A percentile compares a stretch with the other conserved stretches of the same genome.
phyloP scores from a whole-genome alignment of 92 coral and sea anemone species.

The Metridium senile region DNA sequence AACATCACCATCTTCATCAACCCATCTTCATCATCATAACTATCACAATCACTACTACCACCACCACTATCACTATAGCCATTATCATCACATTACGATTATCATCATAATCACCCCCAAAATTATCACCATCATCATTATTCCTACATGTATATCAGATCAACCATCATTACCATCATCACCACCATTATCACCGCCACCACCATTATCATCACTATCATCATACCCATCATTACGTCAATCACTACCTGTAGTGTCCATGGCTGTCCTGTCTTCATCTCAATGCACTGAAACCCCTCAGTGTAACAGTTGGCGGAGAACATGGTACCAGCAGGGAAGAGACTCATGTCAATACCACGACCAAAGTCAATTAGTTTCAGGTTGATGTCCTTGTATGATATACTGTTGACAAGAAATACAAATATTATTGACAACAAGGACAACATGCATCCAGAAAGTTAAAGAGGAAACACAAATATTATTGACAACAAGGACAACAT shows the following conservation, averaged over 20 bases:
- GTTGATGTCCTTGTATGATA: conserved; percentile 26
- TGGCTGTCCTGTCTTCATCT: conserved; percentile 90
- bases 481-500: no score
- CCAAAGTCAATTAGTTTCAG: conserved; percentile 89
- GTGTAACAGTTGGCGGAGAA: conserved; percentile 84
- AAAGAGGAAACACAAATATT: no score
- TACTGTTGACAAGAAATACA: background rate
- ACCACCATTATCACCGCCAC: background rate
- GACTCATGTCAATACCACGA: conserved; percentile 81
- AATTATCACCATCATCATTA: no score
- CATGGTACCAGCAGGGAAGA: conserved; percentile 88
- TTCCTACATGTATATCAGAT: no score
- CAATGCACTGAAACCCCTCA: conserved; percentile 90
- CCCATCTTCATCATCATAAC: no score
- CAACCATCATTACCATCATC: background rate
- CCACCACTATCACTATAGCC: background rate
- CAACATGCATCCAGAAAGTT: no score
- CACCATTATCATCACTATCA: background rate
- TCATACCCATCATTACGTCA: background rate
- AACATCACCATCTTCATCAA: no score
- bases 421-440: no score
- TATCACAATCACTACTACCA: background rate
- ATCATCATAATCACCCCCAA: background rate
- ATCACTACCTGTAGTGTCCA: conserved; percentile 90
- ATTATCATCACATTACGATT: background rate